phyloP scores from a whole-genome alignment of 2,888 invertebrate genomes.

The Acrobasis consociella region DNA sequence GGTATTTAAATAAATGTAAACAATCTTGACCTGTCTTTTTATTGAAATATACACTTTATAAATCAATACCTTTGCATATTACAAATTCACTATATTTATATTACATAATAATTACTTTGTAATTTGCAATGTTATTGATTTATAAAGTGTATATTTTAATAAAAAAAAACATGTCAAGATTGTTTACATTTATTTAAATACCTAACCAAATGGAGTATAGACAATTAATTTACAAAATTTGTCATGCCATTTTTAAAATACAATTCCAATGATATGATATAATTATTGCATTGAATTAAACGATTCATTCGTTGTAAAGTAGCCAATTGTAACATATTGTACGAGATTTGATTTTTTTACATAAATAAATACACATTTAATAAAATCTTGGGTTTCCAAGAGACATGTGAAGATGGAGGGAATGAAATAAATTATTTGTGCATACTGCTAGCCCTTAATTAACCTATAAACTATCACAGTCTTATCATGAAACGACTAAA shows the following conservation, averaged over 20 bases:
- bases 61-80: no score
- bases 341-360: constrained; percentile 35
- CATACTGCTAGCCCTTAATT: constrained; percentile 13
- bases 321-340: constrained; percentile 38
- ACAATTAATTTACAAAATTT: constrained; percentile 29
- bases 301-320: constrained; percentile 32
- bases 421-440: constrained; percentile 30
- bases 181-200: no score
- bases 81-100: no score
- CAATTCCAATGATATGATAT: constrained; percentile 37
- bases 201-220: no score
- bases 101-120: no score
- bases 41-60: no score
- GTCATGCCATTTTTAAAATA: constrained; percentile 36
- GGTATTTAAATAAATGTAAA: no score
- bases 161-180: no score
- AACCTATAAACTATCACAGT: constrained; percentile 5
- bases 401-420: constrained; percentile 44
- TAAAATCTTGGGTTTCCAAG: constrained; percentile 9
- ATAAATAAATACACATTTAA: constrained; percentile 26
- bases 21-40: no score
- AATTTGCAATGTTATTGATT: no score
- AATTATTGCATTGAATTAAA: constrained; percentile 33
- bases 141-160: no score
- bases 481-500: no score